A percentile compares a stretch with the other conserved stretches of the same genome.
Evolutionary conservation across 2,888 invertebrate species (phyloP).

Genomic region (Mellilla xanthometata): DNA sequence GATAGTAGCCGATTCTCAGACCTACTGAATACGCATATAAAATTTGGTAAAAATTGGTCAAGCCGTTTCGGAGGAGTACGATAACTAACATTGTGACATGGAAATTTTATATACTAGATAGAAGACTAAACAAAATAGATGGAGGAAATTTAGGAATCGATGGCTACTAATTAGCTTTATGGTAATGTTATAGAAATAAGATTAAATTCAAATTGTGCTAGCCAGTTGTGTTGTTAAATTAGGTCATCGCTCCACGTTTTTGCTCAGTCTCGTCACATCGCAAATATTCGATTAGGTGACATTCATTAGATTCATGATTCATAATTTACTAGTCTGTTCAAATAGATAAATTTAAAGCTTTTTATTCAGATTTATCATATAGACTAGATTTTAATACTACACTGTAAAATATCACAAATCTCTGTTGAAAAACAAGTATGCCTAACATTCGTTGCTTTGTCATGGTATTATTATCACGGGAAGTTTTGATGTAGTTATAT

Average conservation of each 20-base stretch:
- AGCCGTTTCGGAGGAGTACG: too few relatives aligned
- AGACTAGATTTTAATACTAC: background rate
- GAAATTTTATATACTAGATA: too few relatives aligned
- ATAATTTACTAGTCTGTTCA: background rate
- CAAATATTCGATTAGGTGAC: background rate
- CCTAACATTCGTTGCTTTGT: background rate
- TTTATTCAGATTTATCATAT: background rate
- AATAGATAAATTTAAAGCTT: background rate
- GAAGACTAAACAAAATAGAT: too few relatives aligned
- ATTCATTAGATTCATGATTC: background rate
- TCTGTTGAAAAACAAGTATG: background rate
- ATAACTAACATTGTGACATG: too few relatives aligned
- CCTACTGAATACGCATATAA: too few relatives aligned
- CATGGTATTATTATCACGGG: slow-evolving; percentile 23
- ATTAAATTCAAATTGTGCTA: slow-evolving; percentile 17
- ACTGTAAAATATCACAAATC: too few relatives aligned
- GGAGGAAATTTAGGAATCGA: background rate
- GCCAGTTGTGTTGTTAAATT: slow-evolving; percentile 34
- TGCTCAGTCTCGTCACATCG: slow-evolving; percentile 8
- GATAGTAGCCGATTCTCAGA: too few relatives aligned
- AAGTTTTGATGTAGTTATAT: slow-evolving; percentile 1
- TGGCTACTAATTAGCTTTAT: slow-evolving; percentile 6
- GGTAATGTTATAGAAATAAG: slow-evolving; percentile 7
- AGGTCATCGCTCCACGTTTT: slow-evolving; percentile 35
- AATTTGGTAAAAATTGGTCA: too few relatives aligned